Base-by-base conservation (phyloP, 2,797 vertebrate genomes). In the Enoplosus armatus region DNA sequence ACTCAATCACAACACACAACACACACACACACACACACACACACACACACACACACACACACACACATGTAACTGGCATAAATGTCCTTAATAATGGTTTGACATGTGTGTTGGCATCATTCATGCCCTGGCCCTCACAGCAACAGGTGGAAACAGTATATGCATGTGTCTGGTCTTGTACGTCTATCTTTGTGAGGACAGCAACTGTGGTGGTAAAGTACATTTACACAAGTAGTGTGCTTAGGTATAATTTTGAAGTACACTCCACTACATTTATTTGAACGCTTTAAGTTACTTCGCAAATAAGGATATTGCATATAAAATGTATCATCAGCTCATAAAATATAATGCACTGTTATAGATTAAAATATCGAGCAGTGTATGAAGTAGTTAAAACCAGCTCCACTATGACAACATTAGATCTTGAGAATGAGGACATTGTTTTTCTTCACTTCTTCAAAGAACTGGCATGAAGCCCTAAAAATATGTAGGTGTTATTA, bases 61-160 rank as follows among this genome's bases (percentile, higher is more conserved):
- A 6, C 22, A 50, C 31, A 41, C 47, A 5, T 37, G 14, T 27
- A n/a, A 15, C 15, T 43, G 22, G 20, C 11, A 22, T 55, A 22
- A 27, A 66, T 3, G 16, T 29, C 26, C 37, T 22, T 26, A 55
- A 41, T 27, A 27, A 55, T n/a, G 7, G 8, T 7, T 27, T 33
- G 8, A 54, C 0, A 1, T 24, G 14, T 31, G 39, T 67, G 53
- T 67, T 76, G 56, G 26, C 35, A 56, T 37, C 5, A 63, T 37
- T 53, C 14, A 26, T 4, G 18, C 15, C 33, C 22, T 9, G 14
- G 27, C 8, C 4, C 5, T 47, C 50, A 77, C 31, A 72, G 55
- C 29, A 59, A 63, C 58, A 82, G 29, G 55, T 70, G 26, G n/a
- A 59, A 8, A 18, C 47, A 41, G 33, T 22, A 8, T 67, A 9